These are phyloP conservation scores for Crambe crambe DNA, from an alignment of 37 sponge, comb jelly and placozoan genomes.

Conservation along the genomic window DNA sequence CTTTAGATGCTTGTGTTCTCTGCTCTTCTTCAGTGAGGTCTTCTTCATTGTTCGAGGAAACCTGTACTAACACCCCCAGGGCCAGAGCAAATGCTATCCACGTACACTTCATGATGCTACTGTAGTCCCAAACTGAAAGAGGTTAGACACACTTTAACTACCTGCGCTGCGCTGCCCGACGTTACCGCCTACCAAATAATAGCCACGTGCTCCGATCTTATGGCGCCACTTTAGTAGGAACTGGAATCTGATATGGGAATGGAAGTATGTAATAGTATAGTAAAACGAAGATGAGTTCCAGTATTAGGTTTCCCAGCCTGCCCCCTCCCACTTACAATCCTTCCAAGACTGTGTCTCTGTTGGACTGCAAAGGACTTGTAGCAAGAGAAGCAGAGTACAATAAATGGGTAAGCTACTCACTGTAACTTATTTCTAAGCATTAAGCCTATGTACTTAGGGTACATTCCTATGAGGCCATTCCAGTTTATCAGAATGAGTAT, in stretches of 20 bases:
- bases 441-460: no score
- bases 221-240: no score
- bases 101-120: not conserved
- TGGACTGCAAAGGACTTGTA: slow-evolving; percentile 32
- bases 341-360: not conserved
- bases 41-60: not conserved
- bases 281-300: not conserved
- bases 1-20: not conserved
- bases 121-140: not conserved
- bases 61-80: not conserved
- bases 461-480: no score
- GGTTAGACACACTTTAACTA: no score
- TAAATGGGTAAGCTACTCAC: slow-evolving; percentile 37
- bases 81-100: not conserved
- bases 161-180: no score
- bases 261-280: no score
- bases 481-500: no score
- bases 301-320: slow-evolving; percentile 16
- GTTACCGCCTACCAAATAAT: not conserved
- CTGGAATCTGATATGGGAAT: no score
- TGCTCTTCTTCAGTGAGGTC: not conserved
- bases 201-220: not conserved
- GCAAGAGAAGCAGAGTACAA: slow-evolving; percentile 18
- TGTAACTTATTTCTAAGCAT: not conserved
- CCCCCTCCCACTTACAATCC: slow-evolving; percentile 21